Evolutionary conservation across 2,797 vertebrate species (phyloP).

Genomic region (Thripadectes ignobilis): DNA sequence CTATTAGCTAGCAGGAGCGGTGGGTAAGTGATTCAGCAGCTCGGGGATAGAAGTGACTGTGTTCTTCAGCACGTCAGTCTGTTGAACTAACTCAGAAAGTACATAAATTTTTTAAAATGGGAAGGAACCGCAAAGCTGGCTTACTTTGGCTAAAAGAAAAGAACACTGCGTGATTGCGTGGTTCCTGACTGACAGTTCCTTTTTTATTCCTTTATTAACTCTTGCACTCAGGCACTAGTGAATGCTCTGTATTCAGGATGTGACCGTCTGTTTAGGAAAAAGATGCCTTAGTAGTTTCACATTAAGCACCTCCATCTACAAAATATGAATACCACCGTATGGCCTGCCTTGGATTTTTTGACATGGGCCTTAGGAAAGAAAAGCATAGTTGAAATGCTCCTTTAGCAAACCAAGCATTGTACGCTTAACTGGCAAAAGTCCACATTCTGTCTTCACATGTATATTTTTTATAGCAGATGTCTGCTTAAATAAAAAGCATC

Average conservation of each 20-base stretch:
- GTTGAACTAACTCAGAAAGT: constrained; percentile 37
- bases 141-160: neutral
- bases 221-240: neutral
- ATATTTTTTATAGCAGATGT: neutral
- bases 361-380: neutral
- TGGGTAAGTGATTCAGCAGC: constrained; percentile 42
- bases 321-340: neutral
- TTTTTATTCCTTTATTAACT: constrained; percentile 23
- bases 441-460: neutral
- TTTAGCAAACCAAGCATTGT: neutral
- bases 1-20: constrained; percentile 9
- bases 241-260: neutral
- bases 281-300: neutral
- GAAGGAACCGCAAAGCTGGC: neutral
- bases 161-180: neutral
- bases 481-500: neutral
- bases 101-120: neutral
- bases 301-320: neutral
- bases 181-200: neutral
- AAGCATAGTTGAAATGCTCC: neutral
- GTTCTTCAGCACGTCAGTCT: neutral
- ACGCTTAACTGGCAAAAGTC: neutral
- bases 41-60: neutral
- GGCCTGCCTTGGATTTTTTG: neutral
- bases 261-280: neutral